Evolutionary conservation across 1,140 invertebrate genomes (phyloP).

Genomic region (Habropoda laboriosa): DNA sequence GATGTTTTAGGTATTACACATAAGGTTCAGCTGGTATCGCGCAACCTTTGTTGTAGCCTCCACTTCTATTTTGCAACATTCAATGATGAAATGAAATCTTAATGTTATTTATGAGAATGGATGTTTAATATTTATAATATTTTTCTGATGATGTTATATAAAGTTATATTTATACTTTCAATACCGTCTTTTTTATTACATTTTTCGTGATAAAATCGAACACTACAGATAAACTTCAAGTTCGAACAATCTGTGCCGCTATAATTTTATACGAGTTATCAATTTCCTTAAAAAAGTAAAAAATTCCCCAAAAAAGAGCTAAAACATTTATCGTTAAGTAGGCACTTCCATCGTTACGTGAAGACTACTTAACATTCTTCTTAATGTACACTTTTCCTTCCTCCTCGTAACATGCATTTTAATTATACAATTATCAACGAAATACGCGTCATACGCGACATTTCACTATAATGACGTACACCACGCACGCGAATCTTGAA

Average conservation of each 20-base stretch:
- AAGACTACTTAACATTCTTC: background rate
- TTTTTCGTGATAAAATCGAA: background rate
- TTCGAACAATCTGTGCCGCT: background rate
- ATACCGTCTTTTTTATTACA: slow-evolving; percentile 2
- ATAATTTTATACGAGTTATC: too few species aligned
- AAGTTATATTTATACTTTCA: slow-evolving; percentile 77
- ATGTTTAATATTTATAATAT: slow-evolving; percentile 74
- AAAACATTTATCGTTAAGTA: background rate
- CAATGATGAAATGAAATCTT: slow-evolving; percentile 47
- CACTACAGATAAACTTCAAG: background rate
- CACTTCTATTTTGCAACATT: slow-evolving; percentile 54
- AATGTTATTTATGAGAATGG: slow-evolving; percentile 61
- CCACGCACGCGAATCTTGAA: too few species aligned
- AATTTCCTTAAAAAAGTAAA: too few species aligned
- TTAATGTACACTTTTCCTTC: background rate
- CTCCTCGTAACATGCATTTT: background rate
- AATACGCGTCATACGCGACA: background rate
- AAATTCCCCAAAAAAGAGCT: background rate
- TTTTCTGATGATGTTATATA: slow-evolving; percentile 73
- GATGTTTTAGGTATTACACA: background rate
- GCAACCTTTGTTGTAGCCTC: slow-evolving; percentile 42
- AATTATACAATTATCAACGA: background rate
- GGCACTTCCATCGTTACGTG: background rate
- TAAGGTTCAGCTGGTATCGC: slow-evolving; percentile 39
- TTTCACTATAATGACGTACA: background rate